A percentile compares a stretch with the other conserved stretches of the same genome.
Conservation (phyloP, 2,888 invertebrate genomes). For the Cylindroiulus punctatus region DNA sequence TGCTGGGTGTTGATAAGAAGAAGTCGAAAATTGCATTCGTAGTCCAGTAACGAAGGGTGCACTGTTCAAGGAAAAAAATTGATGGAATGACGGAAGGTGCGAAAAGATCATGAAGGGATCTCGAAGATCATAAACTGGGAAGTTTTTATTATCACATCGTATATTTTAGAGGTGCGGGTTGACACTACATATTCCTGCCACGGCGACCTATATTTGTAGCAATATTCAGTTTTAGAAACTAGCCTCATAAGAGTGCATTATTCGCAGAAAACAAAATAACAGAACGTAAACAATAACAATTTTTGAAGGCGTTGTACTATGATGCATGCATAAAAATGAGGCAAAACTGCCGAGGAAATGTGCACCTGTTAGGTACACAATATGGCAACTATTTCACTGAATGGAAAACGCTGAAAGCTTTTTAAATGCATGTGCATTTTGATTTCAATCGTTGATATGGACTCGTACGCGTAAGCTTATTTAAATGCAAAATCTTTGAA, state of each 20-base stretch:
- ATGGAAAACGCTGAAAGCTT: no score
- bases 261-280: no score
- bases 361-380: no score
- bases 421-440: no score
- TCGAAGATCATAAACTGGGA: slow-evolving; percentile 3
- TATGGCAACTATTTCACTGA: no score
- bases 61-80: background rate
- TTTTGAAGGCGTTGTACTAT: background rate
- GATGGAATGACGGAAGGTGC: background rate
- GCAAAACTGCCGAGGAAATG: no score
- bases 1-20: background rate
- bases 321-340: background rate
- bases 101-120: slow-evolving; percentile 25
- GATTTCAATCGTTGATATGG: no score
- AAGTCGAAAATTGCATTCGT: background rate
- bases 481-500: no score
- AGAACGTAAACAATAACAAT: background rate
- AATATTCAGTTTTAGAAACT: background rate
- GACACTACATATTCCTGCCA: background rate
- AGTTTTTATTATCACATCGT: background rate
- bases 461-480: no score
- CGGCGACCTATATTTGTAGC: background rate
- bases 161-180: background rate
- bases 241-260: no score
- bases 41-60: background rate